phyloP scores from a whole-genome alignment of 2,888 invertebrate genomes.

The Icerya purchasi region DNA sequence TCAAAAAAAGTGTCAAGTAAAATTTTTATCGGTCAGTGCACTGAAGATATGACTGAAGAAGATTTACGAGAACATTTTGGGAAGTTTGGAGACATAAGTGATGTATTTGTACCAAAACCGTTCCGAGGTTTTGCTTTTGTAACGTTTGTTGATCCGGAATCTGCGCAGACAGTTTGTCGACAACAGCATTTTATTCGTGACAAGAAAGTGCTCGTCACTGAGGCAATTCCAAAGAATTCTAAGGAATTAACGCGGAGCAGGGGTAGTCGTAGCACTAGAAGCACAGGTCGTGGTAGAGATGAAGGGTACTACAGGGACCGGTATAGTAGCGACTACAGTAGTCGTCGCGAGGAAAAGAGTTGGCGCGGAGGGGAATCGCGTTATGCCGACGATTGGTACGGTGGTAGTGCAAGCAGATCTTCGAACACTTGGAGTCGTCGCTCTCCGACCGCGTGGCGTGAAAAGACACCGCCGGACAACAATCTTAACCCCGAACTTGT shows the following conservation, averaged over 20 bases:
- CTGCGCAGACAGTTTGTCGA: slow-evolving; percentile 72
- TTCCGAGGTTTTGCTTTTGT: slow-evolving; percentile 85
- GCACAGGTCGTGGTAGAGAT: slow-evolving; percentile 12
- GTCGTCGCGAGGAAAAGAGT: slow-evolving; percentile 9
- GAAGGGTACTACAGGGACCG: slow-evolving; percentile 14
- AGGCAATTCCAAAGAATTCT: slow-evolving; percentile 16
- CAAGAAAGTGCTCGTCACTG: slow-evolving; percentile 18
- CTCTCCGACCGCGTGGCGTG: slow-evolving; percentile 10
- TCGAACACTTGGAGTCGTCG: slow-evolving; percentile 5
- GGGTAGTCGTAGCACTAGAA: slow-evolving; percentile 8
- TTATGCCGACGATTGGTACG: slow-evolving; percentile 10
- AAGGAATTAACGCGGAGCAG: slow-evolving; percentile 12
- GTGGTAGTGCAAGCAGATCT: slow-evolving; percentile 3
- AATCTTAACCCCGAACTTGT: slow-evolving; percentile 15
- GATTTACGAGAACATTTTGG: slow-evolving; percentile 76
- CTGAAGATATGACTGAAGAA: slow-evolving; percentile 76
- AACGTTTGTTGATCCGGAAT: slow-evolving; percentile 76
- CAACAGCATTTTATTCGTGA: slow-evolving; percentile 85
- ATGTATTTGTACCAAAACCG: slow-evolving; percentile 88
- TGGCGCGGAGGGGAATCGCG: slow-evolving; percentile 11
- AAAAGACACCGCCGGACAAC: slow-evolving; percentile 8
- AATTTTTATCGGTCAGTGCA: slow-evolving; percentile 85
- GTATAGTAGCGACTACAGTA: slow-evolving; percentile 9
- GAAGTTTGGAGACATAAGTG: slow-evolving; percentile 78
- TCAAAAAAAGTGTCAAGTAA: slow-evolving; percentile 40